A percentile compares a stretch with the other conserved stretches of the same genome.
Conservation (phyloP, 2,888 invertebrate genomes). For the Nineta flava region DNA sequence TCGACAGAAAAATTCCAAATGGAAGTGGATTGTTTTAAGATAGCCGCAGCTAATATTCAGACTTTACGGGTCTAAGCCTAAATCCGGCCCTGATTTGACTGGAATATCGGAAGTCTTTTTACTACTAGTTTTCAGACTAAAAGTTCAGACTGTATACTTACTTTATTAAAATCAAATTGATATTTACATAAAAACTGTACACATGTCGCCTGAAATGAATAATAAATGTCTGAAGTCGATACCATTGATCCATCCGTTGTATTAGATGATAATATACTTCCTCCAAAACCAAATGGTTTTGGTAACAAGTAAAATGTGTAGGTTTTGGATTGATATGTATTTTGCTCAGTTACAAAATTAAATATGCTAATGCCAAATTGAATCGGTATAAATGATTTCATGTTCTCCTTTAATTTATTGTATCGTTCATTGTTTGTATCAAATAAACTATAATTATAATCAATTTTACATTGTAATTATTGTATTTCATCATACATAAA, state of each 20-base stretch:
- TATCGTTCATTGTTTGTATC: conserved; percentile 38
- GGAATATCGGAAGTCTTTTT: too few relatives aligned
- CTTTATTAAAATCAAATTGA: conserved; percentile 64
- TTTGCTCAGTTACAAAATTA: conserved; percentile 36
- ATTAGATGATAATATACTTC: conserved; percentile 32
- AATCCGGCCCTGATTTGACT: too few relatives aligned
- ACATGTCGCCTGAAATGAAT: conserved; percentile 45
- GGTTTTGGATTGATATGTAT: conserved; percentile 39
- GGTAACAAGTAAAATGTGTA: conserved; percentile 58
- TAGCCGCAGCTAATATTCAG: too few relatives aligned
- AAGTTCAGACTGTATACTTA: conserved; percentile 21
- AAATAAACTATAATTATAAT: conserved; percentile 34
- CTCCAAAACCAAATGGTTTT: conserved; percentile 33
- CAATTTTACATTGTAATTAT: background rate
- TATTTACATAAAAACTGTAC: conserved; percentile 44
- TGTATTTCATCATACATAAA: background rate
- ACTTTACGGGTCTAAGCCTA: too few relatives aligned
- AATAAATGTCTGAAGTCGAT: conserved; percentile 13
- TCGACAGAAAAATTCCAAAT: too few relatives aligned
- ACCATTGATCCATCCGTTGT: too few relatives aligned
- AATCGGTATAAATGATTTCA: conserved; percentile 38
- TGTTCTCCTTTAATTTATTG: conserved; percentile 29
- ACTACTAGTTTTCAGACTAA: too few relatives aligned
- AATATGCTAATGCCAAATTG: conserved; percentile 57
- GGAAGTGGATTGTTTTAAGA: too few relatives aligned